phyloP scores from a whole-genome alignment of 2,113 vertebrate genomes.

The Pao palembangensis region DNA sequence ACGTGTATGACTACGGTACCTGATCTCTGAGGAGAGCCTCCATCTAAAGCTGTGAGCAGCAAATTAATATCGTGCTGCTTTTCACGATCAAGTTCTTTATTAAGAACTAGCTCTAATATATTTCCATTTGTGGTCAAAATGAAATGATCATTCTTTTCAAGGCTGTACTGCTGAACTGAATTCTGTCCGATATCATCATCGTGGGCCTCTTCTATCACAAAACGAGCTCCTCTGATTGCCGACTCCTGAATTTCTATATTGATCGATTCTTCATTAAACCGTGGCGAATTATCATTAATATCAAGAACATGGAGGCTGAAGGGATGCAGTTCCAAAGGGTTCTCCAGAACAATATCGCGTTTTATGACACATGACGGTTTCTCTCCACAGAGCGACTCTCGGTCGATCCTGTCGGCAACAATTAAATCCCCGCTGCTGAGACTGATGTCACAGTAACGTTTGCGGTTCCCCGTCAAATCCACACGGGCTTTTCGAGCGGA shows the following conservation, averaged over 20 bases:
- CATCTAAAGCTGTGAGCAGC: no score
- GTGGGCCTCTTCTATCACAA: constrained; percentile 69
- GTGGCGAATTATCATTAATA: constrained; percentile 77
- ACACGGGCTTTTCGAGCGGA: constrained; percentile 54
- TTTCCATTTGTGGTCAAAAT: constrained; percentile 49
- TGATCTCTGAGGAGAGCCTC: no score
- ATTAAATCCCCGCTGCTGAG: constrained; percentile 63
- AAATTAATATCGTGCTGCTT: no score
- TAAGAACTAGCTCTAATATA: constrained; percentile 59
- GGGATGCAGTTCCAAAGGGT: constrained; percentile 63
- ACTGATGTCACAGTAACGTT: constrained; percentile 70
- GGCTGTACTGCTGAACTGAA: constrained; percentile 65
- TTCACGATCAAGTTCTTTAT: constrained; percentile 67
- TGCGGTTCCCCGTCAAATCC: constrained; percentile 45
- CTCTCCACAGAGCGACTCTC: constrained; percentile 72
- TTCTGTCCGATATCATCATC: constrained; percentile 74
- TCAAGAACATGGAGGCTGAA: constrained; percentile 71
- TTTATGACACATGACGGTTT: constrained; percentile 61
- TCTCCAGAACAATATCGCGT: constrained; percentile 67
- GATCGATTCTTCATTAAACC: constrained; percentile 51
- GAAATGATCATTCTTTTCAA: constrained; percentile 67
- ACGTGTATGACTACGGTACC: no score
- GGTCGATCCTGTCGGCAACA: constrained; percentile 70
- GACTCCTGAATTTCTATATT: constrained; percentile 70
- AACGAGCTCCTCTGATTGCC: constrained; percentile 45